Conservation (phyloP, 2,797 vertebrate genomes). For the Merluccius polli region DNA sequence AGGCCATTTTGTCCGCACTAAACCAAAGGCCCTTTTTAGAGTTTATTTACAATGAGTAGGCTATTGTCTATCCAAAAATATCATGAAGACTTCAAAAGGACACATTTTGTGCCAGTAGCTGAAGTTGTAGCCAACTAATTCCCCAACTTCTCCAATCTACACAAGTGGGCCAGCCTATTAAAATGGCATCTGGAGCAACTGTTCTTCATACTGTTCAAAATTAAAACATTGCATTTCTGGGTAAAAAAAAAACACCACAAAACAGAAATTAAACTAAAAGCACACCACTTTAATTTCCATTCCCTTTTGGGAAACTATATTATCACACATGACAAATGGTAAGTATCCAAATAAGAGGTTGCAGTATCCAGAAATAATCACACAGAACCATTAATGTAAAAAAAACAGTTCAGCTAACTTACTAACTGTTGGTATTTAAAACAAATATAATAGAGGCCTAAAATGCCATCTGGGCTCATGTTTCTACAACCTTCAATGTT, state of each 20-base stretch:
- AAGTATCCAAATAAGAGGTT: too few relatives aligned
- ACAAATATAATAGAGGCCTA: background rate
- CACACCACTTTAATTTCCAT: background rate
- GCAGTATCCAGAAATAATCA: background rate
- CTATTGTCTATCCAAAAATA: too few relatives aligned
- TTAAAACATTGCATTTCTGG: background rate
- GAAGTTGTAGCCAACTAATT: too few relatives aligned
- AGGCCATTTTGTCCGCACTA: too few relatives aligned
- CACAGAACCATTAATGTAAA: background rate
- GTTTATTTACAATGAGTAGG: too few relatives aligned
- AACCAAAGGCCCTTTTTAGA: too few relatives aligned
- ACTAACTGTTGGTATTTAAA: background rate
- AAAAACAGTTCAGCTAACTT: background rate
- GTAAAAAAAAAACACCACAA: background rate
- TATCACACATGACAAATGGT: background rate
- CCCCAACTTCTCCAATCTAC: too few relatives aligned
- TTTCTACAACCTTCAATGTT: background rate
- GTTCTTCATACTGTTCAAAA: background rate
- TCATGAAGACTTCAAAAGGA: too few relatives aligned
- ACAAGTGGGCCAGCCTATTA: too few relatives aligned
- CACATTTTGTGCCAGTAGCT: too few relatives aligned
- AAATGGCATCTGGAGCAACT: background rate
- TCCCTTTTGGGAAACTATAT: background rate
- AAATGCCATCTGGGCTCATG: background rate
- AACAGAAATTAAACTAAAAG: background rate